Percentiles rank a stretch among this genome's conserved stretches.
Conservation (phyloP, 1,140 invertebrate genomes). For the Orchesella cincta region DNA sequence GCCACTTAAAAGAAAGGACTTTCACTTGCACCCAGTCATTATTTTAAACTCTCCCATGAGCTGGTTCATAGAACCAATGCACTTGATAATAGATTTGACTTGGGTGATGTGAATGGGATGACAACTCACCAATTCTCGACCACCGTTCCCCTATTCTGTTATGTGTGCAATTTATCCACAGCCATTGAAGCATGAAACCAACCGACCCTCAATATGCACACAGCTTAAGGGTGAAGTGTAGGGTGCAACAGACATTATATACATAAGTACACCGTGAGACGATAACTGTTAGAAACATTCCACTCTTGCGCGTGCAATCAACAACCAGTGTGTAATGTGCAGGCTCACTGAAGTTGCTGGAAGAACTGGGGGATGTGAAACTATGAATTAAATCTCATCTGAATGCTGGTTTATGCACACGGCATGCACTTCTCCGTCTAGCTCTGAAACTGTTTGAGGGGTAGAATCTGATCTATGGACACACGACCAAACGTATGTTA, state of each 20-base stretch:
- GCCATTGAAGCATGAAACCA: slow-evolving; percentile 17
- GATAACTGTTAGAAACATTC: slow-evolving; percentile 3
- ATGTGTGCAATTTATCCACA: neutral
- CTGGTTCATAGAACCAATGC: neutral
- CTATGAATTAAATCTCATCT: no score
- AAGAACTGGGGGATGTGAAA: no score
- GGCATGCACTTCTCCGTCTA: no score
- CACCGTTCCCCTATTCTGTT: neutral
- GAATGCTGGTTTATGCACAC: no score
- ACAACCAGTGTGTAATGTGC: no score
- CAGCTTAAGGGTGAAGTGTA: neutral
- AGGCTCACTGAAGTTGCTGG: no score
- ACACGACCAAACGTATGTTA: neutral
- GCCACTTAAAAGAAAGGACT: neutral
- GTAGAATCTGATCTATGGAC: neutral
- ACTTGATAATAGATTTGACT: slow-evolving; percentile 29
- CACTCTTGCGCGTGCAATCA: neutral
- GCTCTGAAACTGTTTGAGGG: no score
- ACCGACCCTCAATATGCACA: neutral
- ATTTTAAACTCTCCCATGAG: slow-evolving; percentile 24
- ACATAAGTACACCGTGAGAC: neutral
- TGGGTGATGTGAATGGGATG: neutral
- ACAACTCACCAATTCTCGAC: neutral
- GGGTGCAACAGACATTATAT: neutral
- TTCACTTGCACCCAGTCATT: neutral